phyloP scores from a whole-genome alignment of 2,888 invertebrate species.

The Ormyrus labotus region DNA sequence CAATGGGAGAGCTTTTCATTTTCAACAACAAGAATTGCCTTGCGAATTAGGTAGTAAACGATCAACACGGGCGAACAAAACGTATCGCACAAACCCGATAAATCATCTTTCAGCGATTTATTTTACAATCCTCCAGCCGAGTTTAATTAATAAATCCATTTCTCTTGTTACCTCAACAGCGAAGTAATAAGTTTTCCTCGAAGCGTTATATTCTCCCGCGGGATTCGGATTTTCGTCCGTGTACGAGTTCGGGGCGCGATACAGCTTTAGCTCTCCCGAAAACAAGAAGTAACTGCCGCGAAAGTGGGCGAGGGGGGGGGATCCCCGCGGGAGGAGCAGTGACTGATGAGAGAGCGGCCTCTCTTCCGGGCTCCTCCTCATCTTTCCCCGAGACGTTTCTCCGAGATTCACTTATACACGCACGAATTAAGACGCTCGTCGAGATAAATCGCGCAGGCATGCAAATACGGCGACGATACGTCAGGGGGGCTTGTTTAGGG shows the following conservation, averaged over 20 bases:
- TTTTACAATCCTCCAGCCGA: background rate
- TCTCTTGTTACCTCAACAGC: background rate
- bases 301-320: constrained; percentile 33
- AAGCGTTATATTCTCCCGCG: background rate
- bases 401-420: constrained; percentile 1
- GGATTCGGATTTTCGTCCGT: no score
- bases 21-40: no score
- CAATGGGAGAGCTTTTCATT: no score
- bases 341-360: constrained; percentile 62
- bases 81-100: no score
- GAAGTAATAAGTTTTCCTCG: background rate
- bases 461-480: constrained; percentile 64
- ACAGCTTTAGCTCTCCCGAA: constrained; percentile 12
- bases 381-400: constrained; percentile 10
- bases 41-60: no score
- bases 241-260: background rate
- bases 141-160: constrained; percentile 4
- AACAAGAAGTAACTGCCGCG: constrained; percentile 6
- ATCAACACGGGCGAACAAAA: no score
- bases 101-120: background rate
- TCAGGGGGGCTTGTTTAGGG: constrained; percentile 55
- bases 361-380: constrained; percentile 18
- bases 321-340: constrained; percentile 63
- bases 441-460: constrained; percentile 66
- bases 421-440: constrained; percentile 13